A percentile compares a stretch with the other conserved stretches of the same genome.
These are phyloP conservation scores for Drosophila novamexicana DNA, from an alignment of 1,140 invertebrate genomes.

Conservation along the genomic window DNA sequence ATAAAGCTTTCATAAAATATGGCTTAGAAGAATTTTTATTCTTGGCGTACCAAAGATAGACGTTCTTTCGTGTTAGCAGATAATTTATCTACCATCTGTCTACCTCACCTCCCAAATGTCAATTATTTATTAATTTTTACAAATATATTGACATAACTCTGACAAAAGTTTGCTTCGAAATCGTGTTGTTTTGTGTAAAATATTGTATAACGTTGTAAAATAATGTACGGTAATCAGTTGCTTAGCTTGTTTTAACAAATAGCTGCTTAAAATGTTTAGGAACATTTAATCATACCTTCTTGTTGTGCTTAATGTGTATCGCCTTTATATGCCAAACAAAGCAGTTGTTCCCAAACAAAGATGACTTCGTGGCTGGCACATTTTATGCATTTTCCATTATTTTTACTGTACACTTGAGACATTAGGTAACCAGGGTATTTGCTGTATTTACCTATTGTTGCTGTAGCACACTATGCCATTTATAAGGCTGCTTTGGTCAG, in stretches of 20 bases:
- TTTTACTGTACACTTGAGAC: background rate
- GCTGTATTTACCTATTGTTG: conserved; percentile 10
- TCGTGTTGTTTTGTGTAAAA: background rate
- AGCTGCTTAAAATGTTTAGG: background rate
- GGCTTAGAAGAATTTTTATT: too few species aligned
- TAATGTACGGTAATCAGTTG: background rate
- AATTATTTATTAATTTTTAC: too few species aligned
- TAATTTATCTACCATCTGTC: too few species aligned
- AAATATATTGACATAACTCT: too few species aligned
- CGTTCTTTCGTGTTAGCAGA: too few species aligned
- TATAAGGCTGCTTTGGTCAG: conserved; percentile 49
- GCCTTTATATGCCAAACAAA: background rate
- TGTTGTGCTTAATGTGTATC: background rate
- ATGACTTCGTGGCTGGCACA: background rate
- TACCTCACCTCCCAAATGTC: too few species aligned
- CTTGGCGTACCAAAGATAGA: too few species aligned
- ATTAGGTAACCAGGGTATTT: conserved; percentile 10
- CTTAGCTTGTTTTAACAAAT: too few species aligned
- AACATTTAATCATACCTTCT: background rate
- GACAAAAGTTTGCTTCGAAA: too few species aligned
- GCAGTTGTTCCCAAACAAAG: conserved; percentile 5
- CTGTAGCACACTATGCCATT: conserved; percentile 35
- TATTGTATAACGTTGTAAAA: too few species aligned
- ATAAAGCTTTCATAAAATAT: too few species aligned
- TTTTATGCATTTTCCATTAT: background rate